phyloP scores from a whole-genome alignment of 2,888 invertebrate species.

The Mallateleia sp. region DNA sequence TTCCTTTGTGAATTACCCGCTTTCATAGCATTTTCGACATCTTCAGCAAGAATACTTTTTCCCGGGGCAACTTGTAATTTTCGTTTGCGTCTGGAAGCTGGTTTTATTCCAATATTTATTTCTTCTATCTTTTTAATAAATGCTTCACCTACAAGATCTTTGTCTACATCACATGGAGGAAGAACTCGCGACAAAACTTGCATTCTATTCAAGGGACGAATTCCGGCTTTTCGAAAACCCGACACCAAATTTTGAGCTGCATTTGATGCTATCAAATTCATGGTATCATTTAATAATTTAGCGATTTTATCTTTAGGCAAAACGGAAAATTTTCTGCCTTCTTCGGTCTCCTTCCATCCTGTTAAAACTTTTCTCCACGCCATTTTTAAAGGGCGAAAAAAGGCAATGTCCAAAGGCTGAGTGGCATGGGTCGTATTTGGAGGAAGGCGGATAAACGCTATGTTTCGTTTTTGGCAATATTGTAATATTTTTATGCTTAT shows the following conservation, averaged over 20 bases:
- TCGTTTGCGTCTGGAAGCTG: neutral
- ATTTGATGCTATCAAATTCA: neutral
- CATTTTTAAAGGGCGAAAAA: constrained; percentile 9
- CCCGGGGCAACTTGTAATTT: neutral
- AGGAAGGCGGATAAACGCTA: constrained; percentile 10
- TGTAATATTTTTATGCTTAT: neutral
- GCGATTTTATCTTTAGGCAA: constrained; percentile 10
- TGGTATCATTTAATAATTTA: neutral
- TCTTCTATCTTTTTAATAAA: constrained; percentile 18
- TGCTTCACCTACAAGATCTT: neutral
- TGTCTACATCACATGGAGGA: neutral
- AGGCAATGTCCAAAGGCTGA: constrained; percentile 18
- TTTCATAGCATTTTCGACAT: neutral
- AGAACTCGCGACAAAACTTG: neutral
- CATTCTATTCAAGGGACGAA: neutral
- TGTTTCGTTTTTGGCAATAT: constrained; percentile 7
- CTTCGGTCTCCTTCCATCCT: neutral
- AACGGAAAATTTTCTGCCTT: constrained; percentile 3
- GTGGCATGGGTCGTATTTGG: neutral
- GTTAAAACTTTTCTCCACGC: constrained; percentile 3
- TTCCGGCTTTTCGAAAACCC: constrained; percentile 2
- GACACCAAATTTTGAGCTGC: neutral
- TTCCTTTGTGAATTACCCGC: neutral
- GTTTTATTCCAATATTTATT: constrained; percentile 1
- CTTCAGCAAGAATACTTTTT: neutral